Percentiles rank a stretch among this genome's conserved stretches.
phyloP scores from a whole-genome alignment of 2,888 invertebrate genomes.

The Hyles lineata region DNA sequence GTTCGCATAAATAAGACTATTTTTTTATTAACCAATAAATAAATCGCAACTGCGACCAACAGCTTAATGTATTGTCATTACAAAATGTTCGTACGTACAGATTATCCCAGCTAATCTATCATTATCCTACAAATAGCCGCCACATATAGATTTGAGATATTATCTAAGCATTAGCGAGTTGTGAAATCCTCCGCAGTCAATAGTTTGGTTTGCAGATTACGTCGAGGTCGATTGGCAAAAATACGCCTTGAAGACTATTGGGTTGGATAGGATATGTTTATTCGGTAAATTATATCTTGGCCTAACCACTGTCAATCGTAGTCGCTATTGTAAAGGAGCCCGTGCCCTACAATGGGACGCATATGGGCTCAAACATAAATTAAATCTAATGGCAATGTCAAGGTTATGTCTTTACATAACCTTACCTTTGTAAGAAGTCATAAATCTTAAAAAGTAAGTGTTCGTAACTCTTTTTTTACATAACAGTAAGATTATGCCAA shows the following conservation, averaged over 20 bases:
- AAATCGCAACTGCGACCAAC: not conserved
- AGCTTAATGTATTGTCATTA: slow-evolving; percentile 1
- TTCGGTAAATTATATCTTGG: no score
- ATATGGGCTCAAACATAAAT: no score
- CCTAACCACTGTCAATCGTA: no score
- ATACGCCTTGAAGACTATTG: not conserved
- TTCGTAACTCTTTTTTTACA: no score
- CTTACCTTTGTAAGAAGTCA: no score
- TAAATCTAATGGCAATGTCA: no score
- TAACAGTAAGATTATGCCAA: no score
- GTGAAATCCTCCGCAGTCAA: slow-evolving; percentile 6
- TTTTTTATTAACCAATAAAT: not conserved
- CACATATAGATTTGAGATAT: slow-evolving; percentile 33
- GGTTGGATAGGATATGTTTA: no score
- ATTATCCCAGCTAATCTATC: slow-evolving; percentile 35
- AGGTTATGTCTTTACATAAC: no score
- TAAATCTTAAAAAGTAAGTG: no score
- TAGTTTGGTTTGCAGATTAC: slow-evolving; percentile 10
- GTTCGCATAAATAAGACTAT: not conserved
- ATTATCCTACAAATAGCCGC: slow-evolving; percentile 34
- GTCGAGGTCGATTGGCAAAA: not conserved
- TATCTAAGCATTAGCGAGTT: slow-evolving; percentile 4
- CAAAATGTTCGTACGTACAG: slow-evolving; percentile 3
- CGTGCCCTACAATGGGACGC: no score
- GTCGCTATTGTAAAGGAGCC: no score